Evolutionary conservation across 2,113 vertebrate genomes (phyloP).

Genomic region (Prunella himalayana): DNA sequence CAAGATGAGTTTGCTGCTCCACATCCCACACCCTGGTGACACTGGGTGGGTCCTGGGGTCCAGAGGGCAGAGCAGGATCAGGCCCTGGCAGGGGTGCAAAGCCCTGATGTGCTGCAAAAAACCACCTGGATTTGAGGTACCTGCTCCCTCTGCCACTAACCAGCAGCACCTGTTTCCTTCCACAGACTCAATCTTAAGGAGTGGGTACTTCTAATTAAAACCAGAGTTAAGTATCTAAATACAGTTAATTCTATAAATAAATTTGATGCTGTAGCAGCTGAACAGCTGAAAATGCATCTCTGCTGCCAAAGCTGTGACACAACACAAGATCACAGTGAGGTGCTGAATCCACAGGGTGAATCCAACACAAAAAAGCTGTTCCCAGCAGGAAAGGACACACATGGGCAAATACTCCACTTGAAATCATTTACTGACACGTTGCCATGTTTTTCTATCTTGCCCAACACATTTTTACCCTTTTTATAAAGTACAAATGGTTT

Average conservation of each 20-base stretch:
- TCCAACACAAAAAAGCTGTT: not conserved
- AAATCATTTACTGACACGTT: constrained; percentile 34
- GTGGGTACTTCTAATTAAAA: not conserved
- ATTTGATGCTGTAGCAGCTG: not conserved
- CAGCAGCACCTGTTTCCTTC: not conserved
- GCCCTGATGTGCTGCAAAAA: not conserved
- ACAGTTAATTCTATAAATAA: not conserved
- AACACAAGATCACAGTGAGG: not conserved
- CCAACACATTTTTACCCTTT: not conserved
- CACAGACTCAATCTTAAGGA: not conserved
- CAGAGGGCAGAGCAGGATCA: not conserved
- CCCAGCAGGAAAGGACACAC: not conserved
- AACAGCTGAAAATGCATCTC: not conserved
- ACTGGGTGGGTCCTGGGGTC: not conserved
- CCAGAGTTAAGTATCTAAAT: not conserved
- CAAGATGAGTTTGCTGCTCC: not conserved
- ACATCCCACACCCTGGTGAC: not conserved
- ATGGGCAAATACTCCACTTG: not conserved
- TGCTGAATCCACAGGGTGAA: not conserved
- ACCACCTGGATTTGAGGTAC: rapidly evolving
- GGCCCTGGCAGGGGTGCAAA: not conserved
- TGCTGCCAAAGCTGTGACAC: not conserved
- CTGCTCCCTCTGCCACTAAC: not conserved
- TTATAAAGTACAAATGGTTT: constrained; percentile 46
- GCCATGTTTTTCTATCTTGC: not conserved